A percentile compares a stretch with the other conserved stretches of the same genome.
phyloP scores from a whole-genome alignment of 2,113 vertebrate genomes.

The Uria lomvia region DNA sequence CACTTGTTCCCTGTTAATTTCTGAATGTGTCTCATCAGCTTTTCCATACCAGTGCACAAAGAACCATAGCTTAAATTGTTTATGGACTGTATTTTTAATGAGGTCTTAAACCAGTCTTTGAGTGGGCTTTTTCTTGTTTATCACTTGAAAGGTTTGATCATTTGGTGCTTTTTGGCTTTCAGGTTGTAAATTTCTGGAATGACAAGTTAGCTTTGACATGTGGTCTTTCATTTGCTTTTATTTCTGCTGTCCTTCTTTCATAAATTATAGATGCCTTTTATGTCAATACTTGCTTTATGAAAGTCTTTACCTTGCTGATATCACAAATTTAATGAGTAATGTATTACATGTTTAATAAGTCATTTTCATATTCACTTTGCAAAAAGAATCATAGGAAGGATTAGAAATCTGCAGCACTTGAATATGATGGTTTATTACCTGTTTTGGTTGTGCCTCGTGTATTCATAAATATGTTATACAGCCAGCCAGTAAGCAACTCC shows the following conservation, averaged over 20 bases:
- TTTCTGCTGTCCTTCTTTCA: not conserved
- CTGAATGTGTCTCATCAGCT: not conserved
- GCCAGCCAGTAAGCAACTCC: not conserved
- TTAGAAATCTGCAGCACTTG: not conserved
- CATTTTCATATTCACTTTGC: not conserved
- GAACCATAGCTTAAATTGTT: not conserved
- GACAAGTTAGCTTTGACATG: not conserved
- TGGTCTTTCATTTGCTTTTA: not conserved
- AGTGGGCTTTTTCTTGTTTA: not conserved
- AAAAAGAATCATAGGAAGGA: not conserved
- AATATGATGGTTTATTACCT: not conserved
- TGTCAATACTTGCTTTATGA: not conserved
- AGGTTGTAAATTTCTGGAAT: not conserved
- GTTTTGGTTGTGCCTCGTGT: not conserved
- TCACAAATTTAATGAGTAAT: not conserved
- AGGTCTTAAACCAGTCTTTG: not conserved
- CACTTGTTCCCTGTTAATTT: not conserved
- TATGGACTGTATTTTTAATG: not conserved
- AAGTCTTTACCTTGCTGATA: not conserved
- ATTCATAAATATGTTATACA: not conserved
- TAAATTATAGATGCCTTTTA: not conserved
- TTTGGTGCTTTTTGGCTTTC: not conserved
- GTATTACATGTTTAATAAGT: not conserved
- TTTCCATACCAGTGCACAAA: not conserved
- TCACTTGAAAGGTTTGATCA: not conserved